A percentile compares a stretch with the other conserved stretches of the same genome.
Conservation (phyloP, 2,113 vertebrate species). For the Tapirus terrestris region DNA sequence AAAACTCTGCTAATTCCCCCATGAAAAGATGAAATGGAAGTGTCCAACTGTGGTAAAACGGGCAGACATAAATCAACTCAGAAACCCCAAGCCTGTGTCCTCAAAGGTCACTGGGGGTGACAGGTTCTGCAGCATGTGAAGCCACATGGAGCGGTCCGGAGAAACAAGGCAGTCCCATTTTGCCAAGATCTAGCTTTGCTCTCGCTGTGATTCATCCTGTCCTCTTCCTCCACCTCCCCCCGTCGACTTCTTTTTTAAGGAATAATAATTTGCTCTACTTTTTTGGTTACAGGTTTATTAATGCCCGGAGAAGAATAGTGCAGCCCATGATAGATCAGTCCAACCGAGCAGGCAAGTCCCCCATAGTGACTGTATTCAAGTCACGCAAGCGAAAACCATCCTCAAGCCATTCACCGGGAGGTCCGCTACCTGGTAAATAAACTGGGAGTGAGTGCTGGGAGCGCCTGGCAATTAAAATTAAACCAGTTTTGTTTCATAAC, state of each 20-base stretch:
- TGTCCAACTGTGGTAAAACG: constrained; percentile 93
- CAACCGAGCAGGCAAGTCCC: constrained; percentile 99
- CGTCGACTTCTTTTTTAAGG: background rate
- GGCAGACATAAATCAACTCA: constrained; percentile 97
- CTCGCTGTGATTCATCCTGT: background rate
- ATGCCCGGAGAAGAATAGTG: constrained; percentile 99
- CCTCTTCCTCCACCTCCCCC: background rate
- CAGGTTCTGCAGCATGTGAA: constrained; percentile 81
- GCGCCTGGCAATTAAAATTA: constrained; percentile 84
- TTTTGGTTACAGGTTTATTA: constrained; percentile 96
- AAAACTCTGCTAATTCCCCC: constrained; percentile 91
- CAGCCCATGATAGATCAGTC: constrained; percentile 99
- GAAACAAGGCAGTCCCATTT: background rate
- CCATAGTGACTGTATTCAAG: constrained; percentile 91
- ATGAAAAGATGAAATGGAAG: constrained; percentile 96
- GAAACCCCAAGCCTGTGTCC: constrained; percentile 91
- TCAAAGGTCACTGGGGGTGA: constrained; percentile 91
- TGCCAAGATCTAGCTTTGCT: constrained; percentile 6
- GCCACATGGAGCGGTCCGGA: constrained; percentile 57
- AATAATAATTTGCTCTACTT: constrained; percentile 79
- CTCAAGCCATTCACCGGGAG: constrained; percentile 92
- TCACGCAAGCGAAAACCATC: constrained; percentile 88
- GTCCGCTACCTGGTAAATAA: constrained; percentile 92
- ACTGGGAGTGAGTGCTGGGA: constrained; percentile 85
- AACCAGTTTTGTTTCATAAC: constrained; percentile 81